Evolutionary conservation across 1,140 invertebrate species (phyloP).

Genomic region (Pachyrhynchus sulphureomaculatus): DNA sequence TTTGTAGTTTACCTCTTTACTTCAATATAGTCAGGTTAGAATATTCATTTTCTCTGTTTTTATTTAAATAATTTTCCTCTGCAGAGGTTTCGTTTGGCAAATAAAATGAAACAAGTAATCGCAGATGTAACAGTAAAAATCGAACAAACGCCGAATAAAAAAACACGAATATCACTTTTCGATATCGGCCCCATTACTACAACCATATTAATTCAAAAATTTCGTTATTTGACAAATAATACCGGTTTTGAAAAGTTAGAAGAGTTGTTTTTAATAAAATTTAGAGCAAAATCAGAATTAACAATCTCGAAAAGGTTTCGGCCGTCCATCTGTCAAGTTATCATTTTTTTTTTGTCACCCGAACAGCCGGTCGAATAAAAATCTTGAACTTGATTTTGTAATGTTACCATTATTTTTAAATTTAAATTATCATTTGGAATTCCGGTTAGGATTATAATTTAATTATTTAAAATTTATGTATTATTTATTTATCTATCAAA

Average conservation of each 20-base stretch:
- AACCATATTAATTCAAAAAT: not conserved
- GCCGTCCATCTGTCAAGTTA: conserved; percentile 10
- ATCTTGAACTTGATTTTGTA: conserved; percentile 18
- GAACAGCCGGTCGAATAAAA: not conserved
- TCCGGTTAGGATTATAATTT: not conserved
- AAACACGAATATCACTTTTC: no score
- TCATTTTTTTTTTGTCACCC: conserved; percentile 11
- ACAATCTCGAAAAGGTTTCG: conserved; percentile 13
- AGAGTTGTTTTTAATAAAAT: conserved; percentile 14
- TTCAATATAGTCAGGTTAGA: no score
- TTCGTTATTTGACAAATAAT: conserved; percentile 12
- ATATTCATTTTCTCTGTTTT: no score
- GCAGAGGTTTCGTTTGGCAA: no score
- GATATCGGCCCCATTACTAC: not conserved
- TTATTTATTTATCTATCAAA: not conserved
- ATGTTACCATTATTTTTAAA: not conserved
- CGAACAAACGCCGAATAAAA: no score
- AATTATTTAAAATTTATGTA: not conserved
- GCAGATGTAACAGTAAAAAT: no score
- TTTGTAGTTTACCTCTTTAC: no score
- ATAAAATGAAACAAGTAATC: no score
- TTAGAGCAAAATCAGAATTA: conserved; percentile 28
- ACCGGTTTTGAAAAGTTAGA: conserved; percentile 1
- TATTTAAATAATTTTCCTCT: no score
- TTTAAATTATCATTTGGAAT: not conserved